phyloP scores from a whole-genome alignment of 2,113 vertebrate genomes.

The Paracanthobrama guichenoti region DNA sequence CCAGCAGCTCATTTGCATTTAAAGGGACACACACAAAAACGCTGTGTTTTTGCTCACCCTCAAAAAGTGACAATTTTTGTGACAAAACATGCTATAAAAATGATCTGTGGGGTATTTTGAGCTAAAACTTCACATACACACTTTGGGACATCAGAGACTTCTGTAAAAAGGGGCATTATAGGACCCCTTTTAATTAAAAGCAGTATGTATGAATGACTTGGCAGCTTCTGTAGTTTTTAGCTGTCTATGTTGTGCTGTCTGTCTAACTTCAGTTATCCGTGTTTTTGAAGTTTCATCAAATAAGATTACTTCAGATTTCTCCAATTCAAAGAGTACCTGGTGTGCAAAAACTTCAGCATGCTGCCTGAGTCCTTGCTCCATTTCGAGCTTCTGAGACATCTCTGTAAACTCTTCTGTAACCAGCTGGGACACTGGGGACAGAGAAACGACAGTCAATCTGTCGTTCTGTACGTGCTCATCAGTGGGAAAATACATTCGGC shows the following conservation, averaged over 20 bases:
- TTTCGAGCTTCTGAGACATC: constrained; percentile 75
- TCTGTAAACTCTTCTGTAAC: constrained; percentile 77
- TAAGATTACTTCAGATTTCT: not conserved
- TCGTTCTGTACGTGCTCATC: not conserved
- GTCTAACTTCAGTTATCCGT: not conserved
- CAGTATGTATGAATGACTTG: not conserved
- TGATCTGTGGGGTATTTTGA: too few species aligned
- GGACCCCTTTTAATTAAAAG: not conserved
- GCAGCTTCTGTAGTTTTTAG: not conserved
- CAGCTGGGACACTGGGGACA: constrained; percentile 73
- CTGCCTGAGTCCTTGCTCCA: constrained; percentile 78
- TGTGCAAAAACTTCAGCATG: constrained; percentile 77
- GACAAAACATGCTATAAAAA: too few species aligned
- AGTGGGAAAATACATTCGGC: not conserved
- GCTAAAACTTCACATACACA: too few species aligned
- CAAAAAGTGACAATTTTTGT: too few species aligned
- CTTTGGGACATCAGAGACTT: too few species aligned
- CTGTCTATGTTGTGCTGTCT: not conserved
- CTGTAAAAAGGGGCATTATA: too few species aligned
- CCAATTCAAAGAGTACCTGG: constrained; percentile 67
- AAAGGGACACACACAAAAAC: too few species aligned
- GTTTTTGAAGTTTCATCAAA: not conserved
- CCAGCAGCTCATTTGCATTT: too few species aligned
- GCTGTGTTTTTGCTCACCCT: too few species aligned
- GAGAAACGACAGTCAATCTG: not conserved